These are phyloP conservation scores for Drosophila tani DNA, from an alignment of 1,140 invertebrate genomes.

Conservation along the genomic window DNA sequence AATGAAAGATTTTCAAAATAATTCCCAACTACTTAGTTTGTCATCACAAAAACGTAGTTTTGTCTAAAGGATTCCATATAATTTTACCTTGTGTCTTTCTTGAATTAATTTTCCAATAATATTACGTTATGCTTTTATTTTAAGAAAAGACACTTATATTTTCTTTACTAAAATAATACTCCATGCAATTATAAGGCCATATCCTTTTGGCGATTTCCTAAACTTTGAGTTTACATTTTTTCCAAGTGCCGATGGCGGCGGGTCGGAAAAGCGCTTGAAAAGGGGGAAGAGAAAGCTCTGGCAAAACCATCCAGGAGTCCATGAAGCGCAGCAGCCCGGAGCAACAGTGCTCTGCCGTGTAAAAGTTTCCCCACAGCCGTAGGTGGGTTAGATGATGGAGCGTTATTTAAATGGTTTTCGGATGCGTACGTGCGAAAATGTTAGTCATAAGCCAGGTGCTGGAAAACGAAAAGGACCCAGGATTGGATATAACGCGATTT, in stretches of 20 bases:
- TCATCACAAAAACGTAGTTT: no score
- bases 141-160: no score
- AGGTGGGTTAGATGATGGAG: constrained; percentile 64
- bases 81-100: no score
- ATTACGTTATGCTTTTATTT: no score
- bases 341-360: constrained; percentile 42
- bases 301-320: constrained; percentile 36
- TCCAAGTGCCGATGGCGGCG: constrained; percentile 11
- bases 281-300: not conserved
- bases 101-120: no score
- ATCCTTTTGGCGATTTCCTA: not conserved
- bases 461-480: not conserved
- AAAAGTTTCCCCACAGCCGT: constrained; percentile 55
- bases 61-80: no score
- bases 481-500: constrained; percentile 31
- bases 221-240: not conserved
- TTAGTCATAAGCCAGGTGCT: constrained; percentile 55
- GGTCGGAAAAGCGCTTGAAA: constrained; percentile 16
- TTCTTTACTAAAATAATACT: not conserved
- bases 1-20: no score
- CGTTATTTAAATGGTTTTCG: constrained; percentile 80
- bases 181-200: not conserved
- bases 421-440: constrained; percentile 79
- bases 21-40: no score
- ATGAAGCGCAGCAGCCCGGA: constrained; percentile 45